These are phyloP conservation scores for Scaptomyza graminum DNA, from an alignment of 1,140 invertebrate species.

Conservation along the genomic window DNA sequence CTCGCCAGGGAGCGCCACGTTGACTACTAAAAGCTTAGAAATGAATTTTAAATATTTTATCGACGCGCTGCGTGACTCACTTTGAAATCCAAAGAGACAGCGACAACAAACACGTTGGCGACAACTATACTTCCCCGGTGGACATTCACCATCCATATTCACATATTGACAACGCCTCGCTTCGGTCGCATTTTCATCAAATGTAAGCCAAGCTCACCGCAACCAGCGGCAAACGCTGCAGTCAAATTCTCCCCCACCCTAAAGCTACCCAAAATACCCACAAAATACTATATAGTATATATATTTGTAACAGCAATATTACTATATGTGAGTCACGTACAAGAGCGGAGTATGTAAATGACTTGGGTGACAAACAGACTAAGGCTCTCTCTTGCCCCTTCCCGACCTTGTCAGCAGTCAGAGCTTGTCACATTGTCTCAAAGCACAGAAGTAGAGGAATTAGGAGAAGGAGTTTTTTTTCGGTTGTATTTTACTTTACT, in stretches of 20 bases:
- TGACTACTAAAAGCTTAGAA: constrained; percentile 71
- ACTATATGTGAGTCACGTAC: constrained; percentile 79
- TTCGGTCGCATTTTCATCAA: constrained; percentile 73
- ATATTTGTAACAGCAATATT: constrained; percentile 29
- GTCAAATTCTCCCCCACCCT: constrained; percentile 14
- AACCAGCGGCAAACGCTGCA: constrained; percentile 7
- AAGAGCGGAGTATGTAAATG: constrained; percentile 76
- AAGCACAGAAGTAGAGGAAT: constrained; percentile 44
- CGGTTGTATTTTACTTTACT: constrained; percentile 33
- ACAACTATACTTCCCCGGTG: constrained; percentile 32
- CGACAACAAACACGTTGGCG: constrained; percentile 4
- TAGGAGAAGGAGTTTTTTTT: constrained; percentile 27
- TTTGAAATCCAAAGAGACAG: constrained; percentile 37
- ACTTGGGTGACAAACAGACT: constrained; percentile 79
- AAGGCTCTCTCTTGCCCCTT: neutral
- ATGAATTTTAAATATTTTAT: constrained; percentile 83
- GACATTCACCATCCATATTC: constrained; percentile 28
- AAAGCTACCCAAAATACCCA: constrained; percentile 49
- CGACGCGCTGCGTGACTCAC: constrained; percentile 74
- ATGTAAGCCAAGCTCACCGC: constrained; percentile 58
- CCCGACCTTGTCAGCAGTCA: constrained; percentile 28
- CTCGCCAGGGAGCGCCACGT: constrained; percentile 12
- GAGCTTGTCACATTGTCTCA: constrained; percentile 75
- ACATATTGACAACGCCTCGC: constrained; percentile 34
- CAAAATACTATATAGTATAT: neutral